Base-by-base conservation (phyloP, 1,140 invertebrate species). In the Pogonomyrmex barbatus region DNA sequence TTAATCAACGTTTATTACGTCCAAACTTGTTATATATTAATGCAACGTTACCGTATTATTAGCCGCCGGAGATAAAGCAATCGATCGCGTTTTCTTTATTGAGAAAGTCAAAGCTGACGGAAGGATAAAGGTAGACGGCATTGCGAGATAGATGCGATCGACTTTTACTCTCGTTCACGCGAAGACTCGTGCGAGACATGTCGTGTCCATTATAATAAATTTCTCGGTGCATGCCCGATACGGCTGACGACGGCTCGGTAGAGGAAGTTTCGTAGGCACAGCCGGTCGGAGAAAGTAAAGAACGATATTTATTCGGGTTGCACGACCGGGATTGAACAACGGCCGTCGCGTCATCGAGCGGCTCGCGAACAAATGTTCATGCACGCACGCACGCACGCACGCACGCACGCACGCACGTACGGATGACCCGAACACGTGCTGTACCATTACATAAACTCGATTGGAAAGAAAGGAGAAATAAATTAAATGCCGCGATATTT, bases 251-350 rank as follows among this genome's bases (percentile, higher is more conserved):
- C 62, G 33, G 60, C 60, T 24, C 24, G 42, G 36, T 78, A 36
- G 75, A 81, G 82, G 89, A 90, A 89, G 86, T 89, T 76, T 70
- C 58, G 58, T 82, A 70, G 76, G 33, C 58, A 58, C 30, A 84
- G 45, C 47, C 33, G 50, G 24, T 24, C 42, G 77, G 90, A 91
- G 90, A 91, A 91, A 91, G 90, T 90, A 89, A 73, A 85, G 60
- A 77, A 88, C 78, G 89, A 88, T 81, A 88, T 90, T 88, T 88
- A 90, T 88, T 88, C 73, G 65, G 71, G 33, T 68, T 86, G 82
- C 75, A 81, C 84, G 52, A 36, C 65, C 54, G 63, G n/a, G 52
- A 86, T 60, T 45, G 67, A 83, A 86, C 60, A 83, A 73, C 56
- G 30, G 36, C 10, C n/a, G 62, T 52, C 47, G 79, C 42, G 68